Base-by-base conservation (phyloP, 2,113 vertebrate genomes). In the Desmodus rotundus region DNA sequence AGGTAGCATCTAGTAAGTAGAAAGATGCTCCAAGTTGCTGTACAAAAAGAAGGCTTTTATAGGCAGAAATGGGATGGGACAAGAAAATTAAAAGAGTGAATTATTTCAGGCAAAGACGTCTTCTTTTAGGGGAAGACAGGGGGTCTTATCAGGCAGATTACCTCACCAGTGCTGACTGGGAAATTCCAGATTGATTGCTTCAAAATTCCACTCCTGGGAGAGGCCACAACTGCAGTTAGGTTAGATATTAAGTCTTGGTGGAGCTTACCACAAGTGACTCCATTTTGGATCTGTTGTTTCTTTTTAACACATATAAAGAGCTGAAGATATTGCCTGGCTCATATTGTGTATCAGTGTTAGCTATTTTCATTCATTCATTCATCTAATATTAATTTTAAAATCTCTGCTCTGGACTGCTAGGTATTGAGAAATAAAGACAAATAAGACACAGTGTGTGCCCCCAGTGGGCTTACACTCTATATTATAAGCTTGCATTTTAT, bases 391-490 rank as follows among this genome's bases (percentile, higher is more conserved):
- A 43, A 82, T 47, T 33, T 33, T 67, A n/a, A 72, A 95, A 36
- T 81, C 88, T 92, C n/a, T 73, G 58, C 16, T 90, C 84, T 61
- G 20, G 81, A 78, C n/a, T 16, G 26, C 14, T 54, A 73, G 63
- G 19, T 87, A 74, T 70, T 19, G 24, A 96, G 56, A 88, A 61
- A 12, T 45, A 67, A 95, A 96, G 41, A 94, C 45, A 52, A 85
- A 14, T 41, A 94, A 31, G 36, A 87, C n/a, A 17, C 3, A 45
- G 33, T 47, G 14, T 11, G 41, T 87, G 33, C 41, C 56, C 68
- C 88, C 52, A 12, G 58, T 56, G 28, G 38, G 70, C 28, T 8
- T 85, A 28, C 3, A n/a, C 20, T 87, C 52, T 74, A 1, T 36
- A 54, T 4, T 70, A 36, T 16, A 80, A 52, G 5, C 33, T 31